phyloP scores from a whole-genome alignment of 2,888 invertebrate genomes.

The Lamellibrachia columna region DNA sequence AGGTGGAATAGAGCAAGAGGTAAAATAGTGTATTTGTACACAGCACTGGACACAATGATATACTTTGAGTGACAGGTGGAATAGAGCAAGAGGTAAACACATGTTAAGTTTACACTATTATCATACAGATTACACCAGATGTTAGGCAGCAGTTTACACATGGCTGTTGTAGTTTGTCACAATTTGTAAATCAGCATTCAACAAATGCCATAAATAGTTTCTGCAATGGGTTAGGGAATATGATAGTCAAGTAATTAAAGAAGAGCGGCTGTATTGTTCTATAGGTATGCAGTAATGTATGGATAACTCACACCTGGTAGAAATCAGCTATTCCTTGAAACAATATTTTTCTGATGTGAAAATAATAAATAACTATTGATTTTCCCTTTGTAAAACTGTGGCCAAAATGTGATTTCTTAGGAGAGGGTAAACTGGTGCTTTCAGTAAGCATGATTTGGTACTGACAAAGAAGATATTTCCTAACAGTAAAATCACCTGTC shows the following conservation, averaged over 20 bases:
- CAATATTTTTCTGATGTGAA: background rate
- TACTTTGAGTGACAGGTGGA: background rate
- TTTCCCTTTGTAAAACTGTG: background rate
- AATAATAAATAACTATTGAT: background rate
- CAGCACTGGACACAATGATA: background rate
- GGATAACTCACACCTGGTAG: background rate
- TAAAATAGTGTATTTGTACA: too few relatives aligned
- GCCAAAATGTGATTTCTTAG: background rate
- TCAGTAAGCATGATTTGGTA: background rate
- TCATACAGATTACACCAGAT: background rate
- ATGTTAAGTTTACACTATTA: background rate
- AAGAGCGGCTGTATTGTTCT: background rate
- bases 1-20: too few relatives aligned
- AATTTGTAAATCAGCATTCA: background rate
- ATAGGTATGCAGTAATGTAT: background rate
- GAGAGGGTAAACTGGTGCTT: background rate
- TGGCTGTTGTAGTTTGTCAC: conserved; percentile 3
- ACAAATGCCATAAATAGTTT: background rate
- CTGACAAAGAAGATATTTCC: background rate
- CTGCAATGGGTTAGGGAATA: background rate
- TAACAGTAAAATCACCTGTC: background rate
- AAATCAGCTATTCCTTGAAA: background rate
- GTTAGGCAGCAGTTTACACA: background rate
- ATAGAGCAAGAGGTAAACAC: background rate
- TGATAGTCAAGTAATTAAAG: background rate